A percentile compares a stretch with the other conserved stretches of the same genome.
Evolutionary conservation across 2,113 vertebrate genomes (phyloP).

Genomic region (Epinephelus cyanopodus): DNA sequence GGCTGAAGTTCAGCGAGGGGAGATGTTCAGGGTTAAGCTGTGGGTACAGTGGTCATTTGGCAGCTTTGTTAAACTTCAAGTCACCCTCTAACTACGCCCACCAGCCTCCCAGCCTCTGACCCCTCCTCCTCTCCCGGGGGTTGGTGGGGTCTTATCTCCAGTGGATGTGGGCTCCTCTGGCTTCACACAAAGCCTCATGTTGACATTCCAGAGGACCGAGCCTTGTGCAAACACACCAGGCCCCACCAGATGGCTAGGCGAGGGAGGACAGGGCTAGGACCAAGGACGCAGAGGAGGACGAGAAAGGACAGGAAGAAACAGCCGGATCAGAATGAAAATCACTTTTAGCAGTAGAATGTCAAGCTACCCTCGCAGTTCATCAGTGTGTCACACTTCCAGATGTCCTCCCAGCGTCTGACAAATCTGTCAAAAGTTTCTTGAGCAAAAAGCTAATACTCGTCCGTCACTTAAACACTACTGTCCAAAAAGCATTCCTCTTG

Average conservation of each 20-base stretch:
- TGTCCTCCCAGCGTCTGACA: neutral
- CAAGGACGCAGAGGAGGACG: constrained; percentile 59
- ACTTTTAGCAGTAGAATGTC: constrained; percentile 55
- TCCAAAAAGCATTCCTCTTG: constrained; percentile 7
- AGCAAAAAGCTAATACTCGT: neutral
- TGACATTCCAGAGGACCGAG: constrained; percentile 86
- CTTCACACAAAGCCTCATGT: constrained; percentile 80
- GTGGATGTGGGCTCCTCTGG: constrained; percentile 76
- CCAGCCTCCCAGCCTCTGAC: constrained; percentile 25
- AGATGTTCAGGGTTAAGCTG: constrained; percentile 41
- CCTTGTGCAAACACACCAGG: constrained; percentile 83
- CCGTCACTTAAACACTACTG: neutral
- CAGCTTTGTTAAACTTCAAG: constrained; percentile 71
- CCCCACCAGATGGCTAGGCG: constrained; percentile 73
- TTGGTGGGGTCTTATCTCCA: constrained; percentile 76
- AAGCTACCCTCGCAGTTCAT: constrained; percentile 22
- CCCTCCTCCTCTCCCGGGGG: constrained; percentile 36
- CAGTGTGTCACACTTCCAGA: constrained; percentile 14
- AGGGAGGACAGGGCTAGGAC: constrained; percentile 56
- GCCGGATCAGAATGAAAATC: constrained; percentile 29
- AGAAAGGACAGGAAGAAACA: constrained; percentile 55
- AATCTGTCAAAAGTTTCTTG: constrained; percentile 12
- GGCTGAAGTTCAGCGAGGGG: constrained; percentile 1
- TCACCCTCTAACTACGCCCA: constrained; percentile 54
- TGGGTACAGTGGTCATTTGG: constrained; percentile 50